Percentiles rank a stretch among this genome's conserved stretches.
Conservation (phyloP, 2,888 invertebrate genomes). For the Clunio marinus region DNA sequence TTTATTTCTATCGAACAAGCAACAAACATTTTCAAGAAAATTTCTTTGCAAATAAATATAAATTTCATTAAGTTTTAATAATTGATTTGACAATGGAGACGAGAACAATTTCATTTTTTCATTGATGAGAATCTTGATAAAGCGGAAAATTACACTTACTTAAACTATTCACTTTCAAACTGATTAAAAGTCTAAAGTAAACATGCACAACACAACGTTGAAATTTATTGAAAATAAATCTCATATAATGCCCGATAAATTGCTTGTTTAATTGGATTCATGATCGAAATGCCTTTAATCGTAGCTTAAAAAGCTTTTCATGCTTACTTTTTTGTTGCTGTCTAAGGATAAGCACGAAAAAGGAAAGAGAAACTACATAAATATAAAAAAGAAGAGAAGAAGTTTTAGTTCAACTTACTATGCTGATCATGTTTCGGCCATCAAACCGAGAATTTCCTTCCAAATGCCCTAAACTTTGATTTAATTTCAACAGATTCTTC, state of each 20-base stretch:
- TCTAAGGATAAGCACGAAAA: too few relatives aligned
- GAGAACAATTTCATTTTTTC: background rate
- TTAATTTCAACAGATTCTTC: slow-evolving; percentile 1
- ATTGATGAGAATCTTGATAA: background rate
- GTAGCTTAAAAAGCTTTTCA: background rate
- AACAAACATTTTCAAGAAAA: background rate
- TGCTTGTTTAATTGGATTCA: background rate
- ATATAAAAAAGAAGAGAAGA: background rate
- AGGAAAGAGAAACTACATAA: background rate
- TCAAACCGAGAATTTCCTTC: background rate
- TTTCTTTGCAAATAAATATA: too few relatives aligned
- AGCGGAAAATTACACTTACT: background rate
- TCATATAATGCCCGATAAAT: background rate
- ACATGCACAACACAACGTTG: too few relatives aligned
- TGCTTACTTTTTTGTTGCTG: background rate
- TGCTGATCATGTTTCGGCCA: background rate
- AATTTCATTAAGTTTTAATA: slow-evolving; percentile 1
- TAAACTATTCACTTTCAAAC: background rate
- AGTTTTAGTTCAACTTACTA: background rate
- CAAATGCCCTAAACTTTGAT: too few relatives aligned
- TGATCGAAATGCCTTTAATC: background rate
- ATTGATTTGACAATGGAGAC: background rate
- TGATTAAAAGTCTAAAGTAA: too few relatives aligned
- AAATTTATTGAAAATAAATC: background rate
- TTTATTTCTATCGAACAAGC: background rate